phyloP scores from a whole-genome alignment of 2,113 vertebrate genomes.

The Percopsis transmontana region DNA sequence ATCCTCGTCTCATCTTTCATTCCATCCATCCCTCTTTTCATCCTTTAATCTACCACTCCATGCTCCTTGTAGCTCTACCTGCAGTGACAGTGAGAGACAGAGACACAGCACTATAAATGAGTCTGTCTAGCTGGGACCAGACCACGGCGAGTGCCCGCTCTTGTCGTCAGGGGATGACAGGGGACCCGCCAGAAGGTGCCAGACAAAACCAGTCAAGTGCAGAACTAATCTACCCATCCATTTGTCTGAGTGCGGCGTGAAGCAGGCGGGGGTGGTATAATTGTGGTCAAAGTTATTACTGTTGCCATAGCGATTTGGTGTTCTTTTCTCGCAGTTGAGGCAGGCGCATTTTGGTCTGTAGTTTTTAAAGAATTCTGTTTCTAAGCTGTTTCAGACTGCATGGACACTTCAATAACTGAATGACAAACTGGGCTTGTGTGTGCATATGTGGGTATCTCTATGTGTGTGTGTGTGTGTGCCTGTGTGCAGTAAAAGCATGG shows the following conservation, averaged over 20 bases:
- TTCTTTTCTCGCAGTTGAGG: conserved; percentile 36
- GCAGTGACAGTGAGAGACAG: conserved; percentile 8
- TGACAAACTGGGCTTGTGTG: conserved; percentile 49
- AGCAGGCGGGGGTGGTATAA: conserved; percentile 59
- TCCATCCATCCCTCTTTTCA: neutral
- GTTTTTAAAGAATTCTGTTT: conserved; percentile 38
- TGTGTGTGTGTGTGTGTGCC: neutral
- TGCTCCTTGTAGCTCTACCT: conserved; percentile 15
- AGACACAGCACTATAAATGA: conserved; percentile 21
- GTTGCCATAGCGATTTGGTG: conserved; percentile 40
- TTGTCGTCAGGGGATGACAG: conserved; percentile 45
- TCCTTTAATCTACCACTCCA: neutral
- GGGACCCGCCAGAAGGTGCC: conserved; percentile 40
- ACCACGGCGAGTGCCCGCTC: conserved; percentile 35
- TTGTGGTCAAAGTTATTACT: conserved; percentile 46
- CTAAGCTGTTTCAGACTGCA: conserved; percentile 56
- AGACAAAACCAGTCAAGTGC: conserved; percentile 67
- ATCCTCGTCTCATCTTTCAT: conserved; percentile 3
- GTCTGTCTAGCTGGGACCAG: conserved; percentile 36
- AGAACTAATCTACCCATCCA: conserved; percentile 71
- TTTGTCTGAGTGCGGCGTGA: conserved; percentile 62
- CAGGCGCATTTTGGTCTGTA: conserved; percentile 48
- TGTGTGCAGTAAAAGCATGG: conserved; percentile 33
- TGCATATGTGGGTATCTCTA: conserved; percentile 11
- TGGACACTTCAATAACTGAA: conserved; percentile 61